A percentile compares a stretch with the other conserved stretches of the same genome.
Conservation (phyloP, 2,888 invertebrate genomes). For the Amblyjoppa proteus region DNA sequence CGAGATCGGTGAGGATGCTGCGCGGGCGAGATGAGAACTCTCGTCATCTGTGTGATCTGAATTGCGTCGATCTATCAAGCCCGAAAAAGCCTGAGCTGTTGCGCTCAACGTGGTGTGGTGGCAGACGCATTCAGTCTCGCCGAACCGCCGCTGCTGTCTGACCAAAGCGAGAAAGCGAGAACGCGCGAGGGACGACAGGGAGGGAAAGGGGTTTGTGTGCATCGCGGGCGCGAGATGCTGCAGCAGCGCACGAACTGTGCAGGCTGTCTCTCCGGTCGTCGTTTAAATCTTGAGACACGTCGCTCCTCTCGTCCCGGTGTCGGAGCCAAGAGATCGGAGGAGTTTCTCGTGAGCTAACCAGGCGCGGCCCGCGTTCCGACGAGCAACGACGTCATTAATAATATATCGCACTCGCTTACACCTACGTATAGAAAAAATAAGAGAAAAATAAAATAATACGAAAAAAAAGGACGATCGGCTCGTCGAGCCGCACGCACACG, state of each 20-base stretch:
- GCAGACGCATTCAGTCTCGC: constrained; percentile 7
- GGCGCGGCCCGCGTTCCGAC: constrained; percentile 48
- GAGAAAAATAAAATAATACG: constrained; percentile 17
- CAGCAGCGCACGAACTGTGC: constrained; percentile 48
- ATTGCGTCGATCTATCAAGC: constrained; percentile 80
- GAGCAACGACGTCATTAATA: constrained; percentile 63
- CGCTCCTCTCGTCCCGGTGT: constrained; percentile 46
- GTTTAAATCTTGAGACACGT: constrained; percentile 65
- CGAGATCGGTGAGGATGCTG: background rate
- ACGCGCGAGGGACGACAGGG: background rate
- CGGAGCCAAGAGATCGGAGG: constrained; percentile 48
- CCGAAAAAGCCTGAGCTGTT: constrained; percentile 67
- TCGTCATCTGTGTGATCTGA: constrained; percentile 77
- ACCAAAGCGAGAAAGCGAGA: constrained; percentile 65
- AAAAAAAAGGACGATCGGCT: constrained; percentile 24
- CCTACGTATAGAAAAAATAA: constrained; percentile 48
- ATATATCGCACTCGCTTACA: constrained; percentile 59
- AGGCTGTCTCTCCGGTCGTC: constrained; percentile 10
- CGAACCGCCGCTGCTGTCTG: constrained; percentile 7
- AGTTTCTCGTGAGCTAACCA: constrained; percentile 14
- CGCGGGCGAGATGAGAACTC: constrained; percentile 63
- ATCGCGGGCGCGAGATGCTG: constrained; percentile 74
- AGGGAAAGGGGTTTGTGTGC: constrained; percentile 66
- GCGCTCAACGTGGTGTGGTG: background rate
- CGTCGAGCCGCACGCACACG: constrained; percentile 46